phyloP scores from a whole-genome alignment of 2,888 invertebrate genomes.

The Acanthococcus lagerstroemiae region DNA sequence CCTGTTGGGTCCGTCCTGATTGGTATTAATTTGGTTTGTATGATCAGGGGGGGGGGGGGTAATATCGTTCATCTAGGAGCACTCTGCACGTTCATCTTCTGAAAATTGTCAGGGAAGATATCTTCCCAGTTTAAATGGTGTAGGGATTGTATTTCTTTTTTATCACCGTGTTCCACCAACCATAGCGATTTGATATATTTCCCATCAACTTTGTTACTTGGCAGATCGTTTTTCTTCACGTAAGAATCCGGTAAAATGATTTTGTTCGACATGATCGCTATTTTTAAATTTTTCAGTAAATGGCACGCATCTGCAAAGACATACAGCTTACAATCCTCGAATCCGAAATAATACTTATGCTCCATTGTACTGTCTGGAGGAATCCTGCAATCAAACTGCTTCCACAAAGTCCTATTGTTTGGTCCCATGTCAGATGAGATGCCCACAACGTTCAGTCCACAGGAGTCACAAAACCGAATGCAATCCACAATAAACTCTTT shows the following conservation, averaged over 20 bases:
- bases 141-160: neutral
- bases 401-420: neutral
- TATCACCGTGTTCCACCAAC: neutral
- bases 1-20: too few species aligned
- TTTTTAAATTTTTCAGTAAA: neutral
- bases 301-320: neutral
- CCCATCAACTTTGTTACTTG: neutral
- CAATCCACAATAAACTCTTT: neutral
- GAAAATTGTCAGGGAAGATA: constrained; percentile 3
- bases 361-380: neutral
- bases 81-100: constrained; percentile 13
- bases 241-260: neutral
- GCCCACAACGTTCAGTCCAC: neutral
- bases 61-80: too few species aligned
- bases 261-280: too few species aligned
- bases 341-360: neutral
- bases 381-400: neutral
- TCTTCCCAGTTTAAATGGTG: constrained; percentile 16
- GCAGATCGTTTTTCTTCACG: neutral
- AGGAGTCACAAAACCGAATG: neutral
- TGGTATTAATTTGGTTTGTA: too few species aligned
- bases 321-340: neutral
- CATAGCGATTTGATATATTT: neutral
- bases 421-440: neutral
- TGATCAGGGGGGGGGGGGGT: too few species aligned